A percentile compares a stretch with the other conserved stretches of the same genome.
Evolutionary conservation across 2,888 invertebrate species (phyloP).

Genomic region (Campaea margaritaria): DNA sequence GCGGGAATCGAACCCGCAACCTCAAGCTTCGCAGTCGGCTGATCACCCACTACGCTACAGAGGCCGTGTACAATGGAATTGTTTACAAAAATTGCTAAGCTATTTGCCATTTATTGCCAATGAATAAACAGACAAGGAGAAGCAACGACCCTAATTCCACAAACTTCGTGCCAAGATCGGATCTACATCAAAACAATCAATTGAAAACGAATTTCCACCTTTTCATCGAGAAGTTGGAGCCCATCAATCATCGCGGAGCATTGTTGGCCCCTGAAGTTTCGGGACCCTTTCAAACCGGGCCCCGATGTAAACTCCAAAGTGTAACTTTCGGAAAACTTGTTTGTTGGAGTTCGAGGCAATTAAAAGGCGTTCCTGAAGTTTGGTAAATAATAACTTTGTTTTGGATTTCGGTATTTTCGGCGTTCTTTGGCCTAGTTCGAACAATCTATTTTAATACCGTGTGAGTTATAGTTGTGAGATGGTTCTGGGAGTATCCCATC

Average conservation of each 20-base stretch:
- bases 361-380: slow-evolving; percentile 41
- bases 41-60: too few species aligned
- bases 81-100: too few species aligned
- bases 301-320: slow-evolving; percentile 30
- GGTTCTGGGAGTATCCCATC: too few species aligned
- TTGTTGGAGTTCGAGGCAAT: slow-evolving; percentile 42
- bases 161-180: slow-evolving; percentile 6
- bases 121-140: not conserved
- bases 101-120: too few species aligned
- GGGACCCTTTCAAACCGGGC: slow-evolving; percentile 36
- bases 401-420: slow-evolving; percentile 16
- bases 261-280: slow-evolving; percentile 35
- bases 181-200: slow-evolving; percentile 30
- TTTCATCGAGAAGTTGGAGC: slow-evolving; percentile 29
- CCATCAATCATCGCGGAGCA: slow-evolving; percentile 42
- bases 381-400: slow-evolving; percentile 31
- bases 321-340: slow-evolving; percentile 33
- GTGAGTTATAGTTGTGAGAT: not conserved
- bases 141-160: not conserved
- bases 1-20: too few species aligned
- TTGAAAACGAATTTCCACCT: slow-evolving; percentile 34
- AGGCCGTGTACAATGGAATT: too few species aligned
- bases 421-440: slow-evolving; percentile 8
- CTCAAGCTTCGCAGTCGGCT: too few species aligned
- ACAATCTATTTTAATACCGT: slow-evolving; percentile 5